Evolutionary conservation across 2,797 vertebrate genomes (phyloP).

Genomic region (Anas bernieri): DNA sequence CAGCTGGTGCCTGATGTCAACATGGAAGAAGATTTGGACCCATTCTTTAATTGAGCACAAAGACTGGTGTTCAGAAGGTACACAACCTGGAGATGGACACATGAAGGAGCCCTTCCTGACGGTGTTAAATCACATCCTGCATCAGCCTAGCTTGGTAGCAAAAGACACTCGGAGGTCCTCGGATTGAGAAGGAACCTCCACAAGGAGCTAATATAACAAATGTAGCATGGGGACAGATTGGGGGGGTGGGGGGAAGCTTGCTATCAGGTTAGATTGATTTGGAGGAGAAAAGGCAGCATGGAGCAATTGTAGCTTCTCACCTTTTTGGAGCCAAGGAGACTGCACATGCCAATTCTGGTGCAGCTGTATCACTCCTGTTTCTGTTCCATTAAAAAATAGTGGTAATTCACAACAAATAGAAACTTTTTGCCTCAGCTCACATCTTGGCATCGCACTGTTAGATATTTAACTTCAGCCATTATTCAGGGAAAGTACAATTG

Average conservation of each 20-base stretch:
- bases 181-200: constrained; percentile 72
- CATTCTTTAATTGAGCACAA: constrained; percentile 95
- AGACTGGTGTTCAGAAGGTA: constrained; percentile 79
- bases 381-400: constrained; percentile 76
- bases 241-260: constrained; percentile 71
- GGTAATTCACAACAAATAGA: constrained; percentile 74
- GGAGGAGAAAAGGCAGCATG: constrained; percentile 78
- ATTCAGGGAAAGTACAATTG: constrained; percentile 83
- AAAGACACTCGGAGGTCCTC: constrained; percentile 73
- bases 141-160: constrained; percentile 77
- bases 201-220: constrained; percentile 79
- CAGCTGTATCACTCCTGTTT: constrained; percentile 81
- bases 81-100: constrained; percentile 74
- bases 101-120: constrained; percentile 86
- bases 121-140: constrained; percentile 82
- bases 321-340: constrained; percentile 83
- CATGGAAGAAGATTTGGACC: constrained; percentile 98
- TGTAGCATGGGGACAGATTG: constrained; percentile 83
- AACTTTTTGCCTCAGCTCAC: constrained; percentile 83
- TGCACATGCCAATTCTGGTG: constrained; percentile 79
- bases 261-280: constrained; percentile 78
- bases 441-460: constrained; percentile 88
- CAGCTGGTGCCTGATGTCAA: constrained; percentile 98
- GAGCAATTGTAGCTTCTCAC: constrained; percentile 76
- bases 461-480: constrained; percentile 84